These are phyloP conservation scores for Berghia stephanieae DNA, from an alignment of 1,140 invertebrate genomes.

Conservation along the genomic window DNA sequence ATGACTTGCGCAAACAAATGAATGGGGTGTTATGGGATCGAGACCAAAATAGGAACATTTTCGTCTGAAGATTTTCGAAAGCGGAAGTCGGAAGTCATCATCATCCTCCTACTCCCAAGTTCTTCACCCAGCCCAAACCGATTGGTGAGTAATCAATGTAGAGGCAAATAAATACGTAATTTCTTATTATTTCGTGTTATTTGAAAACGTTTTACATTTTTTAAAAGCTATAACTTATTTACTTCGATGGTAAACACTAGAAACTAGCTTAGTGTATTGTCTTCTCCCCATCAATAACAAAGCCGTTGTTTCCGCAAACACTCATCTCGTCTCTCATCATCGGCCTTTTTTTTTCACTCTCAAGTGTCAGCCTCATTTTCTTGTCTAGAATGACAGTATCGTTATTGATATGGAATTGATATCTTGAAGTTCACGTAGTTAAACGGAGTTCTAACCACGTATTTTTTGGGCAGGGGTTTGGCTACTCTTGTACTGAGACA, in stretches of 20 bases:
- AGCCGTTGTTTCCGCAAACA: not conserved
- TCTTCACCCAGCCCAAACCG: too few species aligned
- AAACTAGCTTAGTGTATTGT: not conserved
- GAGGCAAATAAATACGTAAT: not conserved
- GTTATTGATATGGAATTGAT: too few species aligned
- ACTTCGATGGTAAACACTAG: not conserved
- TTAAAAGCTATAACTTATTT: not conserved
- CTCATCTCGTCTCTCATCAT: not conserved
- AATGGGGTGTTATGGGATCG: not conserved
- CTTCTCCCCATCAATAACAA: not conserved
- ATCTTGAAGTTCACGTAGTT: too few species aligned
- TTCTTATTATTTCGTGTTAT: not conserved
- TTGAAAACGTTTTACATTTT: not conserved
- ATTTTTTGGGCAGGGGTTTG: not conserved
- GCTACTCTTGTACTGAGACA: not conserved
- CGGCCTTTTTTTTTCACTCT: not conserved
- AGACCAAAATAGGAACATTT: not conserved
- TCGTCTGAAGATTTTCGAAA: slow-evolving; percentile 8
- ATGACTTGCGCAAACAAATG: too few species aligned
- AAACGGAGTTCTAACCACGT: not conserved
- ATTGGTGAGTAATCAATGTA: slow-evolving; percentile 26
- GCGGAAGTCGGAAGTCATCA: too few species aligned
- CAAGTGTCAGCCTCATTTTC: not conserved
- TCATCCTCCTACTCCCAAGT: too few species aligned
- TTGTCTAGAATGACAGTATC: too few species aligned